phyloP scores from a whole-genome alignment of 2,113 vertebrate species.

The Scalopus aquaticus region DNA sequence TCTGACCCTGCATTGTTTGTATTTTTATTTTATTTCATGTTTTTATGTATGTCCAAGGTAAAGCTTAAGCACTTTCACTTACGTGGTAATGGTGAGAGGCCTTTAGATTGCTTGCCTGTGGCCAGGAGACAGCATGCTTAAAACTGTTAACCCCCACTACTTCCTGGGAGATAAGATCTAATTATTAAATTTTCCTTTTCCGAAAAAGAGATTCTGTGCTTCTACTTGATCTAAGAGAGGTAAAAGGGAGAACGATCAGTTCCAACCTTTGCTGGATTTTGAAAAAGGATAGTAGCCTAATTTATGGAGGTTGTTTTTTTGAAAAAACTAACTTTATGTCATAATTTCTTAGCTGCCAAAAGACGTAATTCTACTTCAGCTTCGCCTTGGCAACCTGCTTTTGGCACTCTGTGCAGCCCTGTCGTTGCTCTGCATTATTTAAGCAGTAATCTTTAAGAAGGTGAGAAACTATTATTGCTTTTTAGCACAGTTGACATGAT shows the following conservation, averaged over 20 bases:
- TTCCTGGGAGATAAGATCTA: conserved; percentile 30
- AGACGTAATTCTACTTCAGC: conserved; percentile 76
- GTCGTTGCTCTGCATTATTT: conserved; percentile 75
- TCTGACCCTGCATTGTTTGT: conserved; percentile 41
- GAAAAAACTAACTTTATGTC: conserved; percentile 71
- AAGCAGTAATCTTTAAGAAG: conserved; percentile 83
- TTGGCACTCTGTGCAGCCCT: conserved; percentile 67
- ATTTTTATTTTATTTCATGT: conserved; percentile 72
- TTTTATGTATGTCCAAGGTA: conserved; percentile 63
- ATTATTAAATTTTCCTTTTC: conserved; percentile 52
- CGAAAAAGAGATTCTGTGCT: neutral
- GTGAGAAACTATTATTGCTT: conserved; percentile 84
- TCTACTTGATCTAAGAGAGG: conserved; percentile 28
- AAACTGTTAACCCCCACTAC: neutral
- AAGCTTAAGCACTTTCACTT: conserved; percentile 49
- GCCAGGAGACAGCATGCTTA: conserved; percentile 16
- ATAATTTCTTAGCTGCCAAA: conserved; percentile 77
- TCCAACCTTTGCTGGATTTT: conserved; percentile 18
- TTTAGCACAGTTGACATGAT: conserved; percentile 81
- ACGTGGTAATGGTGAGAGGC: conserved; percentile 7
- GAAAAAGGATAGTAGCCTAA: conserved; percentile 76
- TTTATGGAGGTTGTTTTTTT: conserved; percentile 70
- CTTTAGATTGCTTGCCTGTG: conserved; percentile 42
- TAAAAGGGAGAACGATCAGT: conserved; percentile 51
- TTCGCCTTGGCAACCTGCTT: conserved; percentile 75